Base-by-base conservation (phyloP, 2,888 invertebrate species). In the Netelia fuscicornis region DNA sequence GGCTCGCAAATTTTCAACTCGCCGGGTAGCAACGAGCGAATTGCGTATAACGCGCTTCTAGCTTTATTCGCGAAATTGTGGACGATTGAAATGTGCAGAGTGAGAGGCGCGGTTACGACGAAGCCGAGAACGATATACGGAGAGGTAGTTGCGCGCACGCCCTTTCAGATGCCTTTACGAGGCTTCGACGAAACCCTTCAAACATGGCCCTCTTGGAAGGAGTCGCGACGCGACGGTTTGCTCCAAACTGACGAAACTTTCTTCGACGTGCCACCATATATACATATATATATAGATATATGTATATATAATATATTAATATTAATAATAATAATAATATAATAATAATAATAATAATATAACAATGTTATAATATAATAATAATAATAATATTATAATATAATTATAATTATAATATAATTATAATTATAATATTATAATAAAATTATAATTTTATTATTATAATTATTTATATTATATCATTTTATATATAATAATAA, bases 161-260 rank as follows among this genome's bases (percentile, higher is more conserved):
- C 80, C 86, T 83, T 75, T n/a, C 56, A 17, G 72, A 60, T 83
- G 67, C 58, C 54, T 87, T 87, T 86, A 76, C 81, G 75, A 81
- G 87, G 88, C 85, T 88, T 87, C 87, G 76, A 56, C 78, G 88
- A 88, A 87, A 88, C 87, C 88, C 84, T 84, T 84, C 85, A 80
- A 86, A 75, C 67, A 82, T 74, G 71, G 25, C 58, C 54, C 77
- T 70, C 67, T 64, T 44, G 65, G 74, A 83, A 62, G 67, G 67
- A 70, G 23, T 30, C 56, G 17, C 17, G 17, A 30, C 75, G 37
- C 64, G 20, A 65, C 42, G 58, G 56, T 68, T 68, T 48, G n/a
- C 11, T 3, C 60, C 52, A 62, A 62, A 62, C 72, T 13, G 52
- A 44, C 23, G 56, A 65, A 72, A 65, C 64, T 80, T 70, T 64